A percentile compares a stretch with the other conserved stretches of the same genome.
These are phyloP conservation scores for Platichthys flesus DNA, from an alignment of 2,113 vertebrate species.

Conservation along the genomic window DNA sequence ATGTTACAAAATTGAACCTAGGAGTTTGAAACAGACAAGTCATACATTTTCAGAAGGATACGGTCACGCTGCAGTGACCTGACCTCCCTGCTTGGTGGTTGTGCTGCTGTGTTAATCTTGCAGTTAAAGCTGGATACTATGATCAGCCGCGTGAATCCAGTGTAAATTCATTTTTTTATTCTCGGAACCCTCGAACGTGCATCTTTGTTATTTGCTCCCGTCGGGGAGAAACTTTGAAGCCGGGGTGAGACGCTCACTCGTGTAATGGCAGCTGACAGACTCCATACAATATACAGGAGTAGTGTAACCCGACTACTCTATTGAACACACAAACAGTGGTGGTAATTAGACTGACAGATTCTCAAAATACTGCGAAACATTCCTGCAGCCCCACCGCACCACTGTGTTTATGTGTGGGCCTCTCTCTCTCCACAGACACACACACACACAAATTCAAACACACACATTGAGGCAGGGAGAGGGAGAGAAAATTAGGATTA, in stretches of 20 bases:
- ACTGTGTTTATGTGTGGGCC: conserved; percentile 45
- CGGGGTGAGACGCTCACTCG: neutral
- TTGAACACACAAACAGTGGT: conserved; percentile 38
- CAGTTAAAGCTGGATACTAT: neutral
- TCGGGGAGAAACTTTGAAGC: neutral
- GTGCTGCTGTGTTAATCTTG: neutral
- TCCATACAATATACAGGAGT: neutral
- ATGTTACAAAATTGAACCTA: neutral
- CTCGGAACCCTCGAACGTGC: neutral
- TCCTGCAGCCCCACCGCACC: conserved; percentile 38
- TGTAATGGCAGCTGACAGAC: conserved; percentile 27
- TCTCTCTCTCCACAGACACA: conserved; percentile 8
- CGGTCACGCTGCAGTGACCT: conserved; percentile 26
- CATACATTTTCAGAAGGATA: no score
- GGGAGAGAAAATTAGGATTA: conserved; percentile 68
- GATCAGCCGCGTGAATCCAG: neutral
- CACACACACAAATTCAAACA: conserved; percentile 13
- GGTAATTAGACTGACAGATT: conserved; percentile 47
- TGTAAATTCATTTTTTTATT: neutral
- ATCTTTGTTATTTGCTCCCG: neutral
- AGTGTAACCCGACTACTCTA: conserved; percentile 16
- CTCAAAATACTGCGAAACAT: conserved; percentile 53
- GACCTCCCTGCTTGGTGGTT: conserved; percentile 19
- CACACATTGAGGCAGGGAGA: conserved; percentile 14
- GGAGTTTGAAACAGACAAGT: neutral